Percentiles rank a stretch among this genome's conserved stretches.
Conservation (phyloP, 2,113 vertebrate genomes). For the Lamprologus lemairii region DNA sequence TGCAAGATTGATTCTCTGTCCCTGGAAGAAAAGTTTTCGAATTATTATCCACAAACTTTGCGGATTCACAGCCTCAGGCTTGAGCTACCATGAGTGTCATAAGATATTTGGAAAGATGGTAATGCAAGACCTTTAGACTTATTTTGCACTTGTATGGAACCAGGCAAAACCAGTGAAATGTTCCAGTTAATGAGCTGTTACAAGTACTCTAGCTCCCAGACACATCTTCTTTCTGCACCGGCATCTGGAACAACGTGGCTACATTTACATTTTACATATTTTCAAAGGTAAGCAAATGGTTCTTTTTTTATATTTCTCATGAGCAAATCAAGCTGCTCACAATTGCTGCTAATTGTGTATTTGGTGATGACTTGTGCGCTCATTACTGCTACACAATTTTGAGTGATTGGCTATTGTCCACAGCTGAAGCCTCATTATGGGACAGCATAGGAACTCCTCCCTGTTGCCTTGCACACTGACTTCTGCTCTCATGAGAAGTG, state of each 20-base stretch:
- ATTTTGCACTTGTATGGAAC: neutral
- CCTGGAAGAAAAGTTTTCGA: constrained; percentile 15
- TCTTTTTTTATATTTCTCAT: neutral
- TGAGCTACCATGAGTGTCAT: neutral
- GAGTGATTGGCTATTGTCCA: constrained; percentile 25
- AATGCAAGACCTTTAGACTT: constrained; percentile 25
- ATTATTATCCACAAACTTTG: constrained; percentile 13
- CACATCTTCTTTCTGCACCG: neutral
- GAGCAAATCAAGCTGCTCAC: neutral
- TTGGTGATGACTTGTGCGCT: neutral
- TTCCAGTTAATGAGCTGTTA: constrained; percentile 11
- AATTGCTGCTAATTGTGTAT: neutral
- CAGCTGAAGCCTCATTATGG: constrained; percentile 11
- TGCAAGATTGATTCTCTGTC: constrained; percentile 2
- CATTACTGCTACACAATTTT: neutral
- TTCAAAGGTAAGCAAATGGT: neutral
- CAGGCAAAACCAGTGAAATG: neutral
- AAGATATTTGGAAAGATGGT: constrained; percentile 14
- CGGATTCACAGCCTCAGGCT: neutral
- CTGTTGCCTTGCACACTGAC: neutral
- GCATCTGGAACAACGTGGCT: neutral
- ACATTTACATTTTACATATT: neutral
- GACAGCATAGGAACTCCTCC: neutral
- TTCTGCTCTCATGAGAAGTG: neutral
- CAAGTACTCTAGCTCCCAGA: neutral